Percentiles rank a stretch among this genome's conserved stretches.
Evolutionary conservation across 2,888 invertebrate species (phyloP).

Genomic region (Actias luna): DNA sequence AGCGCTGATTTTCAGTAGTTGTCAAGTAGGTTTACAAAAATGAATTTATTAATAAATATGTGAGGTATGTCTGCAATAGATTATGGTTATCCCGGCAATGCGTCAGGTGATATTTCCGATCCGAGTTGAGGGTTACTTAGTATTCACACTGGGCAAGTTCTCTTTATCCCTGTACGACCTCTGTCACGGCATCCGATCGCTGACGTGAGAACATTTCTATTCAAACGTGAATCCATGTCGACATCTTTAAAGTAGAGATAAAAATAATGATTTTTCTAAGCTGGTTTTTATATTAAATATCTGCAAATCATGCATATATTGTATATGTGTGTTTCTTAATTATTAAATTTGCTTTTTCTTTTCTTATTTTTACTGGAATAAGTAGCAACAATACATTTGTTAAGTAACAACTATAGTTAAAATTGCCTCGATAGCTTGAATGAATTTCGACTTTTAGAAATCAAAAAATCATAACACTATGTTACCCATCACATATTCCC

Average conservation of each 20-base stretch:
- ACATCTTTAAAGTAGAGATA: slow-evolving; percentile 1
- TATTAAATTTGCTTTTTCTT: too few species aligned
- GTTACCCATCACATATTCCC: too few species aligned
- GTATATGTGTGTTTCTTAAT: background rate
- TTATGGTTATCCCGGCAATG: slow-evolving; percentile 1
- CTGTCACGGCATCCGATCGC: slow-evolving; percentile 25
- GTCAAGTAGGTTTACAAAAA: background rate
- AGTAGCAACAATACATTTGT: too few species aligned
- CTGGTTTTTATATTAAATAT: background rate
- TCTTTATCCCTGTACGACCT: slow-evolving; percentile 32
- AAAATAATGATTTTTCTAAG: background rate
- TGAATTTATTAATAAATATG: background rate
- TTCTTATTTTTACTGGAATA: too few species aligned
- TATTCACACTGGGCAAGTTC: slow-evolving; percentile 34
- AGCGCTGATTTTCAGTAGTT: background rate
- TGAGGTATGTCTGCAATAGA: background rate
- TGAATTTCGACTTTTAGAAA: too few species aligned
- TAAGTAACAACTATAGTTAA: too few species aligned
- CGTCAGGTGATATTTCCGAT: slow-evolving; percentile 1
- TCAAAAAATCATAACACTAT: too few species aligned
- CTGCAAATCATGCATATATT: background rate
- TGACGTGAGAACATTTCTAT: slow-evolving; percentile 38
- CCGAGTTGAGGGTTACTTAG: slow-evolving; percentile 28
- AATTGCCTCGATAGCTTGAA: too few species aligned
- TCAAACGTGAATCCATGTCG: slow-evolving; percentile 19